Base-by-base conservation (phyloP, 2,797 vertebrate genomes). In the Sebastes oblongus region DNA sequence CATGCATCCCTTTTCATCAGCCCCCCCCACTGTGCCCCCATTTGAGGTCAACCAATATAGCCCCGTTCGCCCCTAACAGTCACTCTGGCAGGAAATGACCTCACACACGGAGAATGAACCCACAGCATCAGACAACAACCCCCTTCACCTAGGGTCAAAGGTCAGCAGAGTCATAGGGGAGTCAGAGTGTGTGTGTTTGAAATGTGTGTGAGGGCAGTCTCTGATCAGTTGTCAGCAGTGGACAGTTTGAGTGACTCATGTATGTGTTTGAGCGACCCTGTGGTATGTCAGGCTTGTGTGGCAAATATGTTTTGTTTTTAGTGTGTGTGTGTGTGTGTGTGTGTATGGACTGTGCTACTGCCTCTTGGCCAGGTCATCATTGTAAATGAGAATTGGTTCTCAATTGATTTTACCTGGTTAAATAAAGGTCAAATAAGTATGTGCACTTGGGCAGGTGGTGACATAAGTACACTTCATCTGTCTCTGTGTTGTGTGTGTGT, bases 51-150 rank as follows among this genome's bases (percentile, higher is more conserved):
- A 79, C 80, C 75, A 62, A 60, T 67, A 61, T 52, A 39, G 39
- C 82, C 64, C 64, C 60, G 59, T 78, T 87, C 18, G 25, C 78
- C 83, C 85, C 65, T 75, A 32, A 39, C 56, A 72, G 78, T 84
- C 71, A 72, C 70, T 84, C 54, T 7, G 39, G 82, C 78, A 93
- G 92, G 92, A 94, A 93, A 92, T 93, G 89, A 94, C 89, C 90
- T 93, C 91, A 94, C 68, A 77, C 81, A 67, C 80, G 2, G 78
- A 90, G 82, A 93, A 93, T 91, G 92, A 88, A 88, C 88, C 88
- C 82, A 16, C 77, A 78, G 66, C 81, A 75, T 87, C 77, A 88
- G 82, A 92, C 83, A 83, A 84, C 80, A 72, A 81, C 78, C 79
- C 76, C 89, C 74, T 87, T 93, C 86, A 87, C 89, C 89, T 78